phyloP scores from a whole-genome alignment of 2,797 vertebrate genomes.

The Acestrorhynchus altus region DNA sequence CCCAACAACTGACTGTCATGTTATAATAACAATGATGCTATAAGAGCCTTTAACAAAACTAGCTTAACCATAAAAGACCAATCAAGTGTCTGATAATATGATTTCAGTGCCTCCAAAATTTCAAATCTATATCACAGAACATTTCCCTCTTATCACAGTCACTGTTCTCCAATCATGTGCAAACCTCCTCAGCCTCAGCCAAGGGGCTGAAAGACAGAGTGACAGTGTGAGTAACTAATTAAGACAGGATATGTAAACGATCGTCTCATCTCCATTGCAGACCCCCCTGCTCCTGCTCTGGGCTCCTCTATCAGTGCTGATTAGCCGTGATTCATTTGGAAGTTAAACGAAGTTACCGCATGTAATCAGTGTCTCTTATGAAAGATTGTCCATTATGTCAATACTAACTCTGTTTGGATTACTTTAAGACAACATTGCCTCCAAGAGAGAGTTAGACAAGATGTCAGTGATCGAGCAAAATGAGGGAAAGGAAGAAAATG shows the following conservation, averaged over 20 bases:
- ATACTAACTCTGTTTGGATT: constrained; percentile 88
- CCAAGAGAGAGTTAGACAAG: constrained; percentile 56
- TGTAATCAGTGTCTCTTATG: constrained; percentile 87
- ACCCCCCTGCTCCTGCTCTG: constrained; percentile 69
- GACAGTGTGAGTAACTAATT: constrained; percentile 79
- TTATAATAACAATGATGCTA: not conserved
- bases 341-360: constrained; percentile 89
- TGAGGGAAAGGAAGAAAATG: constrained; percentile 49
- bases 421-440: constrained; percentile 83
- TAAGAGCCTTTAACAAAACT: not conserved
- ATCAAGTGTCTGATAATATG: constrained; percentile 3
- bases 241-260: constrained; percentile 71
- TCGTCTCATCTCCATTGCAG: constrained; percentile 58
- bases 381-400: constrained; percentile 88
- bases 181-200: constrained; percentile 68
- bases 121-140: constrained; percentile 7
- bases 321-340: constrained; percentile 89
- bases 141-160: constrained; percentile 73
- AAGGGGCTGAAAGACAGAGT: constrained; percentile 75
- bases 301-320: constrained; percentile 84
- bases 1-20: not conserved
- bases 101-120: not conserved
- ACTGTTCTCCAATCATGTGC: constrained; percentile 65
- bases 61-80: not conserved
- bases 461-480: constrained; percentile 41